Conservation (phyloP, 2,888 invertebrate species). For the Leptopilina myrica region DNA sequence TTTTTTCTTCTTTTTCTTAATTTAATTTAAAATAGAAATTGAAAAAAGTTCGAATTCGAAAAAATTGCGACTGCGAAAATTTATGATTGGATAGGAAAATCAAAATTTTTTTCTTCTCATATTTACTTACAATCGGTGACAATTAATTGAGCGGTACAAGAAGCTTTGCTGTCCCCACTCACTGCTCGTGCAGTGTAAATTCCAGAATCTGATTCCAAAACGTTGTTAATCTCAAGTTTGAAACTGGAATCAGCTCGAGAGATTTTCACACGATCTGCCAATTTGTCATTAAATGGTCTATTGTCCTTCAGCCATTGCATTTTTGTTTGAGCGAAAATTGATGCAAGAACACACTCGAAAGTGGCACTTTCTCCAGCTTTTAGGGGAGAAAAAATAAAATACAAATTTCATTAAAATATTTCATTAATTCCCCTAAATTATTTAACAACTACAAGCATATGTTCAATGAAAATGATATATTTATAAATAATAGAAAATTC, state of each 20-base stretch:
- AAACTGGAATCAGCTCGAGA: constrained; percentile 81
- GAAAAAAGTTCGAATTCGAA: too few relatives aligned
- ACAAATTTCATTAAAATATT: constrained; percentile 22
- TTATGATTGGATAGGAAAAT: too few relatives aligned
- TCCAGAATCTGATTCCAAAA: constrained; percentile 87
- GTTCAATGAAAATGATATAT: constrained; percentile 26
- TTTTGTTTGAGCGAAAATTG: constrained; percentile 78
- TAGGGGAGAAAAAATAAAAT: not conserved
- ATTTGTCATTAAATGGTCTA: constrained; percentile 85
- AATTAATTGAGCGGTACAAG: constrained; percentile 91
- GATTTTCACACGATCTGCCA: constrained; percentile 86
- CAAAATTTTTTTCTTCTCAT: not conserved
- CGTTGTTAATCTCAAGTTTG: constrained; percentile 86
- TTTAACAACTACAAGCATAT: constrained; percentile 25
- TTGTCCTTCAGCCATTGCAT: constrained; percentile 94
- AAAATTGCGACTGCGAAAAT: too few relatives aligned
- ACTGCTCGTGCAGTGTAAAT: constrained; percentile 93
- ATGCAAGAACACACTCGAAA: constrained; percentile 87
- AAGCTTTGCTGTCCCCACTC: constrained; percentile 87
- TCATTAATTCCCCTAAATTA: not conserved
- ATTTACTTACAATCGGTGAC: constrained; percentile 87
- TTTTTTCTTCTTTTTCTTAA: too few relatives aligned
- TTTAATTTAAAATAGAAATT: too few relatives aligned
- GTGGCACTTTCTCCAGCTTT: constrained; percentile 89
- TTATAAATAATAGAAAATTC: not conserved